Evolutionary conservation across 2,888 invertebrate species (phyloP).

Genomic region (Tetropium fuscum): DNA sequence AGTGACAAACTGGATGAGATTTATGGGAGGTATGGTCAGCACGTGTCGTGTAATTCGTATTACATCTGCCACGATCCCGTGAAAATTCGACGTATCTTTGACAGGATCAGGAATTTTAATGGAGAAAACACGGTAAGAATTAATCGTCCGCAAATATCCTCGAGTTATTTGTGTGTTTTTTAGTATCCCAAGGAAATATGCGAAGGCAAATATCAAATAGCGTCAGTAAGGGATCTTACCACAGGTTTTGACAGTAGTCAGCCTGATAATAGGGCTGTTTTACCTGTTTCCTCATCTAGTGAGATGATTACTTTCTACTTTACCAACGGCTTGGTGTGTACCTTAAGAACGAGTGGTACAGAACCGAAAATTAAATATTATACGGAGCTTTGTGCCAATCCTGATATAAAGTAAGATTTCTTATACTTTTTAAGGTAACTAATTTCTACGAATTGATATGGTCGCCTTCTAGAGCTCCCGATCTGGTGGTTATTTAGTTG

Average conservation of each 20-base stretch:
- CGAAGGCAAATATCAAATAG: slow-evolving; percentile 74
- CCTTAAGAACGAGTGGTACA: slow-evolving; percentile 96
- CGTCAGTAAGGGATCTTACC: slow-evolving; percentile 87
- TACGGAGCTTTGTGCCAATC: slow-evolving; percentile 85
- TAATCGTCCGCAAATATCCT: too few relatives aligned
- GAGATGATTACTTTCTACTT: slow-evolving; percentile 98
- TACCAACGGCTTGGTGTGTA: slow-evolving; percentile 85
- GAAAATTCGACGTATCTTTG: slow-evolving; percentile 81
- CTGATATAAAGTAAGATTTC: slow-evolving; percentile 74
- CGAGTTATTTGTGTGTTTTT: slow-evolving; percentile 51
- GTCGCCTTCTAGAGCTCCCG: too few relatives aligned
- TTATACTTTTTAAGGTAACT: too few relatives aligned
- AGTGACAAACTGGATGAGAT: slow-evolving; percentile 77
- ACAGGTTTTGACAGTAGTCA: slow-evolving; percentile 85
- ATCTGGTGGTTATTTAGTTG: too few relatives aligned
- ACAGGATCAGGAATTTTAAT: slow-evolving; percentile 81
- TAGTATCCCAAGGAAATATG: slow-evolving; percentile 80
- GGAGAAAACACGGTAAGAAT: slow-evolving; percentile 73
- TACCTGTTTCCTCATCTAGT: slow-evolving; percentile 74
- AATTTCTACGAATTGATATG: too few relatives aligned
- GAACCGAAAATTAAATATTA: slow-evolving; percentile 99
- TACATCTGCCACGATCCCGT: slow-evolving; percentile 84
- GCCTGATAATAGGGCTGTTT: slow-evolving; percentile 75
- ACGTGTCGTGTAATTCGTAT: slow-evolving; percentile 90
- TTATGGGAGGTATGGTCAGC: slow-evolving; percentile 89